These are phyloP conservation scores for Drosophila subobscura DNA, from an alignment of 1,140 invertebrate genomes.

Conservation along the genomic window DNA sequence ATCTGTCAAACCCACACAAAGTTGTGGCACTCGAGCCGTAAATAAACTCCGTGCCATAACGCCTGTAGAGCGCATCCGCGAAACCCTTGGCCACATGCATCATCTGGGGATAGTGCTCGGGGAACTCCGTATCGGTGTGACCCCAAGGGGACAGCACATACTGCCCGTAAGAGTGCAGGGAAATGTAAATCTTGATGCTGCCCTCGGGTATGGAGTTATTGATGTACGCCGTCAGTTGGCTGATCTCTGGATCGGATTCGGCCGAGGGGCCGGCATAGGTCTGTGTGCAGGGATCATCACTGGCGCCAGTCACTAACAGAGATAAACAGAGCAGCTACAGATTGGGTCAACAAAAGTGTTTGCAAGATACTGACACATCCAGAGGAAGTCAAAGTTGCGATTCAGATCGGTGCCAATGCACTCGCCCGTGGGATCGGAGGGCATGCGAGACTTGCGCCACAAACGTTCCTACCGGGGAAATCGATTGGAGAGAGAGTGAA, in stretches of 20 bases:
- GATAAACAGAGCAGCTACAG: neutral
- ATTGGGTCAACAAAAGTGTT: neutral
- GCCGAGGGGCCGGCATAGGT: slow-evolving; percentile 85
- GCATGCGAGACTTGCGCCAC: slow-evolving; percentile 88
- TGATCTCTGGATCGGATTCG: slow-evolving; percentile 87
- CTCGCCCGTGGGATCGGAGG: slow-evolving; percentile 61
- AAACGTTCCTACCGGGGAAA: slow-evolving; percentile 84
- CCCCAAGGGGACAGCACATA: slow-evolving; percentile 84
- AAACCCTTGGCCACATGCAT: slow-evolving; percentile 83
- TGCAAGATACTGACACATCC: slow-evolving; percentile 85
- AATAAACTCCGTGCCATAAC: slow-evolving; percentile 83
- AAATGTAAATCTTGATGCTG: slow-evolving; percentile 84
- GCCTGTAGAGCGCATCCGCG: slow-evolving; percentile 77
- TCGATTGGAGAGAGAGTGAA: slow-evolving; percentile 1
- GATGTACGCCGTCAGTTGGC: slow-evolving; percentile 81
- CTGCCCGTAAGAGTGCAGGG: slow-evolving; percentile 85
- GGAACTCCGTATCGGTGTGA: slow-evolving; percentile 80
- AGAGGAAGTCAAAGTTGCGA: slow-evolving; percentile 88
- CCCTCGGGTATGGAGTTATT: slow-evolving; percentile 73
- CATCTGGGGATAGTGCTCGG: slow-evolving; percentile 85
- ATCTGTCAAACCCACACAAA: slow-evolving; percentile 80
- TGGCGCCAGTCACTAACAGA: slow-evolving; percentile 84
- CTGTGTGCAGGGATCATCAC: slow-evolving; percentile 85
- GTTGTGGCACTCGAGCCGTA: slow-evolving; percentile 85
- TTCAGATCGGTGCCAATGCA: slow-evolving; percentile 88